Percentiles rank a stretch among this genome's conserved stretches.
Evolutionary conservation across 2,113 vertebrate genomes (phyloP).

Genomic region (Nymphicus hollandicus): DNA sequence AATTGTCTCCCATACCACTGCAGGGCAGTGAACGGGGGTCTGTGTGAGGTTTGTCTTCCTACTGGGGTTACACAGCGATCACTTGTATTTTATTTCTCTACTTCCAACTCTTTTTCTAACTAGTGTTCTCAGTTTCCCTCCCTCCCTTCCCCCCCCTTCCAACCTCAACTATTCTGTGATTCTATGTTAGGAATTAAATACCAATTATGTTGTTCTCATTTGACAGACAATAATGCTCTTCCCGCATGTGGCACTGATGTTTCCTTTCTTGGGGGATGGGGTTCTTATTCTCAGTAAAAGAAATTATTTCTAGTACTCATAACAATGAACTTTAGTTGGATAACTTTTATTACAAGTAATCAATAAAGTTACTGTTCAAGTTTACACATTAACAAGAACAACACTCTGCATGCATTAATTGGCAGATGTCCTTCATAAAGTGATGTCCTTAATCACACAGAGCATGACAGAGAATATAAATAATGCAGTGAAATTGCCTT

Average conservation of each 20-base stretch:
- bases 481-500: background rate
- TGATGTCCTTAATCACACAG: background rate
- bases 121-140: background rate
- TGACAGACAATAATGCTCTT: background rate
- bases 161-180: background rate
- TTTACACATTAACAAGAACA: background rate
- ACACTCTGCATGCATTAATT: background rate
- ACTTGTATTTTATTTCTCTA: background rate
- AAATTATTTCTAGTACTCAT: background rate
- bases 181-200: background rate
- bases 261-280: background rate
- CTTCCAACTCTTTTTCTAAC: background rate
- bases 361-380: background rate
- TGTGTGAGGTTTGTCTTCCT: background rate
- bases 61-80: background rate
- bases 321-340: background rate
- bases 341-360: background rate
- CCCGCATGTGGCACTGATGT: background rate
- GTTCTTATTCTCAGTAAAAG: background rate
- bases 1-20: background rate
- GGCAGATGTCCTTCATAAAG: fast-evolving
- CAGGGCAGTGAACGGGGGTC: fast-evolving
- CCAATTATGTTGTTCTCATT: background rate
- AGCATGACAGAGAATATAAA: background rate
- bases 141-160: background rate